Percentiles rank a stretch among this genome's conserved stretches.
These are phyloP conservation scores for Ranitomeya variabilis DNA, from an alignment of 2,113 vertebrate species.

Conservation along the genomic window DNA sequence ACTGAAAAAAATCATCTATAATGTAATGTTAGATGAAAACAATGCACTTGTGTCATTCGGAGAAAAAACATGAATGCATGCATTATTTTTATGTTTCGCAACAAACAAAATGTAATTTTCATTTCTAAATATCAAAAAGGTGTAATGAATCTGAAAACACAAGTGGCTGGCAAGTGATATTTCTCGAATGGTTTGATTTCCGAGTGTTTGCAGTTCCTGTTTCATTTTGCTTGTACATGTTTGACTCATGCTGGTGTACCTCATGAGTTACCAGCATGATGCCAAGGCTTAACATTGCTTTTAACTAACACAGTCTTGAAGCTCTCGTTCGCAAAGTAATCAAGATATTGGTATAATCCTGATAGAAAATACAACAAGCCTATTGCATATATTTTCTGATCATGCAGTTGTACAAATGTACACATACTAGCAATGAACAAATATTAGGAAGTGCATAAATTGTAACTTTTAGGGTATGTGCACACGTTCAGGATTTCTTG, in stretches of 20 bases:
- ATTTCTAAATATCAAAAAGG: slow-evolving; percentile 1
- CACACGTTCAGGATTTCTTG: no score
- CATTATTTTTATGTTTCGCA: background rate
- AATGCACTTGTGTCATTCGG: background rate
- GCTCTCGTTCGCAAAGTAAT: slow-evolving; percentile 24
- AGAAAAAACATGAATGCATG: background rate
- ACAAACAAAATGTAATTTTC: background rate
- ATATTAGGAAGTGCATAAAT: background rate
- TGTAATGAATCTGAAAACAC: background rate
- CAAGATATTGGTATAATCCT: slow-evolving; percentile 10
- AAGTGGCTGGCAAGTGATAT: background rate
- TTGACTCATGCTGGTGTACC: slow-evolving; percentile 50
- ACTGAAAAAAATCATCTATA: background rate
- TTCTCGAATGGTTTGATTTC: slow-evolving; percentile 38
- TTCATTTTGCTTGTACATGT: slow-evolving; percentile 44
- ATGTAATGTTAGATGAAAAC: background rate
- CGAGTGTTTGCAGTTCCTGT: slow-evolving; percentile 27
- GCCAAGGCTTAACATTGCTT: slow-evolving; percentile 46
- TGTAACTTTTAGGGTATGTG: no score
- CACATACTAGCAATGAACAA: slow-evolving; percentile 25
- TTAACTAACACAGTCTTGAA: slow-evolving; percentile 36
- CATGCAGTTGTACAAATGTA: background rate
- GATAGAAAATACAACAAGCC: slow-evolving; percentile 12
- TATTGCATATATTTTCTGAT: background rate
- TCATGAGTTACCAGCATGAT: slow-evolving; percentile 55